These are phyloP conservation scores for Drosophila micromelanica DNA, from an alignment of 1,140 invertebrate genomes.

Conservation along the genomic window DNA sequence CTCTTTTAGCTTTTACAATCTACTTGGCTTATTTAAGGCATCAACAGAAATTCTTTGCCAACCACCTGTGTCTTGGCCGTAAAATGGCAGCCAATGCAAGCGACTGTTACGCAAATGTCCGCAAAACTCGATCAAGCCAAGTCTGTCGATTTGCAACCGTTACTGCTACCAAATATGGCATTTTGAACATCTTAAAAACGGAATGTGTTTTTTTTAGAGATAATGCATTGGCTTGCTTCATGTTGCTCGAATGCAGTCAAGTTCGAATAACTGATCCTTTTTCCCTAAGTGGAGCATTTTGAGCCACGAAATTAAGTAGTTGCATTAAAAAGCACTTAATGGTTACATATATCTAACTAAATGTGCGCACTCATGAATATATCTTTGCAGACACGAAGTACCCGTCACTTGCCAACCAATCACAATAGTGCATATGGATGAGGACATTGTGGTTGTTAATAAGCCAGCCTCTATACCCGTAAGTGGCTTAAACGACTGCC, in stretches of 20 bases:
- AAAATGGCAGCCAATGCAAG: neutral
- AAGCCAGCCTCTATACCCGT: constrained; percentile 99
- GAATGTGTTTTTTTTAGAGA: too few species aligned
- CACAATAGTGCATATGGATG: constrained; percentile 98
- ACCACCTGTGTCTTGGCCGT: neutral
- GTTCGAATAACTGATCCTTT: neutral
- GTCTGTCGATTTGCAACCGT: neutral
- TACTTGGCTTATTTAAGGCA: too few species aligned
- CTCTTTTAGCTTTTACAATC: too few species aligned
- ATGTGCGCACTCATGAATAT: constrained; percentile 35
- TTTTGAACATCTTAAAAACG: neutral
- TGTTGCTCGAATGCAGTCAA: too few species aligned
- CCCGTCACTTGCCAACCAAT: constrained; percentile 97
- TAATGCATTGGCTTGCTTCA: too few species aligned
- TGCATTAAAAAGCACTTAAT: constrained; percentile 27
- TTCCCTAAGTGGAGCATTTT: neutral
- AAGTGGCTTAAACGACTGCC: constrained; percentile 92
- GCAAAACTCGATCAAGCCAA: neutral
- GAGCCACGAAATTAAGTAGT: neutral
- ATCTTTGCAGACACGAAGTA: constrained; percentile 97
- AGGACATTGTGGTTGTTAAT: constrained; percentile 99
- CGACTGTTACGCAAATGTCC: neutral
- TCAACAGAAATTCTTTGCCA: too few species aligned
- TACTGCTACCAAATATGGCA: neutral
- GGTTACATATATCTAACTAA: constrained; percentile 28